Percentiles rank a stretch among this genome's conserved stretches.
Conservation (phyloP, 53 echinoderm and acorn worm genomes). For the Arbacia lixula region DNA sequence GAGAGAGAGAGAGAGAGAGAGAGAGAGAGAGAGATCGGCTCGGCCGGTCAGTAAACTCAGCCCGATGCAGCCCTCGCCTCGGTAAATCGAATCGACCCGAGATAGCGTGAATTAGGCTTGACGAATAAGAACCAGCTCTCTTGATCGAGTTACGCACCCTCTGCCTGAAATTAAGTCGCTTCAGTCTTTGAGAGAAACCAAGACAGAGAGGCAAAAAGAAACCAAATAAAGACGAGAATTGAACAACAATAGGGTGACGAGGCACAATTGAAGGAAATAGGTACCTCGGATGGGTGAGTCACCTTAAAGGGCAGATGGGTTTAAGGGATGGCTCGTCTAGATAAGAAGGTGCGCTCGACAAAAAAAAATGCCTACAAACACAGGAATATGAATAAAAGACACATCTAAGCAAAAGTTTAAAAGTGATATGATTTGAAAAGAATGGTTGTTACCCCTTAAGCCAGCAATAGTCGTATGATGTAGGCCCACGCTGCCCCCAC, state of each 20-base stretch:
- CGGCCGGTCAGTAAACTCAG: conserved; percentile 24
- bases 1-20: neutral
- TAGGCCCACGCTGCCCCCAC: too few species aligned
- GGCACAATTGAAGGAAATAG: conserved; percentile 35
- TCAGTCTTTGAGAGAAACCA: neutral
- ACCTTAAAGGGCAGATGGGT: neutral
- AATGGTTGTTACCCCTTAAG: too few species aligned
- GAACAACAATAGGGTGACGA: conserved; percentile 31
- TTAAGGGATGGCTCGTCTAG: conserved; percentile 1
- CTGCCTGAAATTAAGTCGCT: neutral
- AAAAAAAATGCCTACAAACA: neutral
- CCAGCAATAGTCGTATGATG: too few species aligned
- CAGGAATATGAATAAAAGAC: too few species aligned
- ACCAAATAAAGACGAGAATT: conserved; percentile 6
- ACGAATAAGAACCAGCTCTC: neutral
- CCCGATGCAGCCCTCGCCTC: neutral
- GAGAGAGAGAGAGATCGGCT: neutral
- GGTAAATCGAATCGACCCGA: conserved; percentile 20
- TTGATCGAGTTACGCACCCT: conserved; percentile 18
- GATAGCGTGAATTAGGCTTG: conserved; percentile 3
- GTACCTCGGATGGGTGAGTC: neutral
- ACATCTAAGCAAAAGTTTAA: too few species aligned
- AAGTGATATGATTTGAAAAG: too few species aligned
- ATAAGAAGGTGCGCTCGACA: neutral
- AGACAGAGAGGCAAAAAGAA: neutral